Base-by-base conservation (phyloP, 1,140 invertebrate genomes). In the Eciton burchellii region DNA sequence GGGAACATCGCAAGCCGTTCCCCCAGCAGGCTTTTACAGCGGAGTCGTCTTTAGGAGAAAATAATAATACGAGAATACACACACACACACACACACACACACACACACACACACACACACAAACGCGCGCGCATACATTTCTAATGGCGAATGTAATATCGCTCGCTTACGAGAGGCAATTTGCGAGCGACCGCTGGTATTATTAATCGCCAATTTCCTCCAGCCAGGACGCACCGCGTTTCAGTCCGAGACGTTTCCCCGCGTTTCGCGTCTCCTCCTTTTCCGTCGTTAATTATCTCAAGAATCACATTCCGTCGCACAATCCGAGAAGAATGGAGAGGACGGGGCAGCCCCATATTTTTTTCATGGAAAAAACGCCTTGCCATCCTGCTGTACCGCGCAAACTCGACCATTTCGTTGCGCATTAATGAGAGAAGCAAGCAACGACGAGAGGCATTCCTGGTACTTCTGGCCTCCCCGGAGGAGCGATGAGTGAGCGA, bases 401-500 rank as follows among this genome's bases (percentile, higher is more conserved):
- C 3, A 3, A 12, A 21, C 12, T 76, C 29, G 65, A 76, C 9
- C 3, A 12, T 74, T n/a, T n/a, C 66, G 84, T 89, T 90, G 84
- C 74, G 87, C 83, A 88, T 89, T 90, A 89, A 90, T 89, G 85
- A 89, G 81, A 74, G 82, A 83, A 72, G 74, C 82, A 86, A 89
- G 87, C 82, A 81, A 68, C 65, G 82, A 83, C 76, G 70, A 72
- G 21, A 63, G 81, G 76, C 62, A n/a, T n/a, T n/a, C 81, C 41
- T 47, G 41, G 29, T 82, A 71, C 71, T 85, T 57, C 49, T 85
- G 26, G 29, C 63, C 62, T 66, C 83, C 59, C 54, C 83, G 35
- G 62, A 86, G 79, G 79, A 65, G 84, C 74, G 11, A 79, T 24
- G 16, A 16, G 65, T 0, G 47, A 68, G 21, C 9, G 47, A n/a